These are phyloP conservation scores for Drosophila miranda DNA, from an alignment of 1,140 invertebrate species.

Conservation along the genomic window DNA sequence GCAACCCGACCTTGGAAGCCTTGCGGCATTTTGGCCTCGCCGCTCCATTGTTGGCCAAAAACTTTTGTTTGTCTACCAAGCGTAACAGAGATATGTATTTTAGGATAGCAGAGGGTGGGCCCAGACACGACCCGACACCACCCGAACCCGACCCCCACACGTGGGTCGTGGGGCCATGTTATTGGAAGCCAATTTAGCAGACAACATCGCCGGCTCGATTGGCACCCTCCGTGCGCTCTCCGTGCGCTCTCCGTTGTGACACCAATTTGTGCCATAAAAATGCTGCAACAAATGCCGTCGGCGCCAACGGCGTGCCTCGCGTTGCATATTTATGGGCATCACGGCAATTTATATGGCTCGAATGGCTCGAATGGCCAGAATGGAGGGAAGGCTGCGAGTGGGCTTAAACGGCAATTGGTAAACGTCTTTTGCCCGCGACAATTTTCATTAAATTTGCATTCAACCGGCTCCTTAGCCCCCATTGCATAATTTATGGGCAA, in stretches of 20 bases:
- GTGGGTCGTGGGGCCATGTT: constrained; percentile 22
- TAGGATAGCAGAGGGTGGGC: too few relatives aligned
- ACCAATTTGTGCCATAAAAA: constrained; percentile 65
- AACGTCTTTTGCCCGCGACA: constrained; percentile 33
- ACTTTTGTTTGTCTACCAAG: constrained; percentile 39
- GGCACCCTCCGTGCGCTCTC: not conserved
- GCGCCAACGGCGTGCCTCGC: constrained; percentile 23
- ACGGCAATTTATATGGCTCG: constrained; percentile 58
- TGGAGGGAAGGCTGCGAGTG: not conserved
- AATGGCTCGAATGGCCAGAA: constrained; percentile 33
- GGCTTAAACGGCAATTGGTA: constrained; percentile 41
- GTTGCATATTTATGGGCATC: constrained; percentile 68
- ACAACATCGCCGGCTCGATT: constrained; percentile 35
- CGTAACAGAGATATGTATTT: constrained; percentile 1
- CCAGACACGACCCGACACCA: not conserved
- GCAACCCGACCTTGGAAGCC: constrained; percentile 34
- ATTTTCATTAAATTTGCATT: constrained; percentile 54
- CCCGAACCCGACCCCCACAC: not conserved
- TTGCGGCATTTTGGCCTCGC: constrained; percentile 6
- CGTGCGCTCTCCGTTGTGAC: constrained; percentile 1
- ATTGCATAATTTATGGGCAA: constrained; percentile 41
- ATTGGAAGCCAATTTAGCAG: constrained; percentile 65
- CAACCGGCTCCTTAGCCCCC: constrained; percentile 5
- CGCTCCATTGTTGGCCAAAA: constrained; percentile 35
- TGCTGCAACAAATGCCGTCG: constrained; percentile 31